Evolutionary conservation across 2,797 vertebrate species (phyloP), one percentile per base, ranked within the genome.

Genomic region (Pygocentrus nattereri): DNA sequence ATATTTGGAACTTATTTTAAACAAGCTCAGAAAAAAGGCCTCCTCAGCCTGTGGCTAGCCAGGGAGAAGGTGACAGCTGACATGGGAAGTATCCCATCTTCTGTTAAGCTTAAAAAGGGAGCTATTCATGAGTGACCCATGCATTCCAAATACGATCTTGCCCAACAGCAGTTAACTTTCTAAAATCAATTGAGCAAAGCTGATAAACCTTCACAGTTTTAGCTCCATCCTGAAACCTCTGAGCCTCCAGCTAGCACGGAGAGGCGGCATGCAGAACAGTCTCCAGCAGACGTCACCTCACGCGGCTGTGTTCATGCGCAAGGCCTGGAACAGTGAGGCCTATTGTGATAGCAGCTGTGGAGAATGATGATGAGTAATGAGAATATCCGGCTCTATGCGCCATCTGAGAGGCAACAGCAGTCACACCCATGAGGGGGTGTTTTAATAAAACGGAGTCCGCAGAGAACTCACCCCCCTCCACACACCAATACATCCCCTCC

Each of bases 361-460:
- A 81, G 85, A 81, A 85, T 86, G 75, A 80, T 87, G 77, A 88
- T 91, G 89, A 81, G 65, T 85, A 87, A 90, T 90, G 92, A 94
- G 92, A 92, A 85, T 86, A 89, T 90, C 90, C 88, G 70, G 89
- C 89, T 87, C 88, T 88, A 87, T 86, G 74, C 79, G 83, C 80
- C 76, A 88, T 87, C 90, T 34, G 87, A 87, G 67, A 93, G 88
- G 85, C 80, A 87, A 86, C 87, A 87, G 85, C 89, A 80, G 87
- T 89, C 83, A 86, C 85, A 84, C 89, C 89, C 92, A 91, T 81
- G 90, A 86, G 85, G 86, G 90, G 87, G 83, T 83, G 90, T 93
- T 95, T 95, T 94, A 94, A 95, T 95, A 90, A 94, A 92, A 88
- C 81, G 77, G 87, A 86, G 62, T 88, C 90, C 70, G 89, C 89